Conservation (phyloP, 2,113 vertebrate species). For the Rissa tridactyla region DNA sequence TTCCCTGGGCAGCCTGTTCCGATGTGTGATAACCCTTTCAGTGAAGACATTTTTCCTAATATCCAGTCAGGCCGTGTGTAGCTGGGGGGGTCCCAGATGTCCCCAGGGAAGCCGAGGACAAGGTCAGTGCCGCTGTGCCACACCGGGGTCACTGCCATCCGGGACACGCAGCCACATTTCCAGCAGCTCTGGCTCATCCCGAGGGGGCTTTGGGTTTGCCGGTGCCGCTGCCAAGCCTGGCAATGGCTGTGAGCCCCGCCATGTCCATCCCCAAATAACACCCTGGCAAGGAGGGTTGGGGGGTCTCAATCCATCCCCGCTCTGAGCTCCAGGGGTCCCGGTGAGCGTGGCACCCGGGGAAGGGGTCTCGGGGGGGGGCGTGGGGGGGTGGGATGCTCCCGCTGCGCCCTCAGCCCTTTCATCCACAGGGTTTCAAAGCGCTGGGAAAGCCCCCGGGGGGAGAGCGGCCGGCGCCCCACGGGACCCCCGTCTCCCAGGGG, state of each 20-base stretch:
- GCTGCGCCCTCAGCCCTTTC: background rate
- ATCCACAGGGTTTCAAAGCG: background rate
- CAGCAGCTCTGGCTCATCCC: background rate
- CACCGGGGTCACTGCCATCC: fast-evolving
- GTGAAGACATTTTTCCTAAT: background rate
- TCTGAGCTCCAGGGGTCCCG: fast-evolving
- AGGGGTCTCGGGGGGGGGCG: background rate
- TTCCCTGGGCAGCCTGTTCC: background rate
- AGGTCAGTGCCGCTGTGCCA: fast-evolving
- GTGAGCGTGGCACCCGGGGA: background rate
- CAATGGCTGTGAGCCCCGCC: background rate
- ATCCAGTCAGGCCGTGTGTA: background rate
- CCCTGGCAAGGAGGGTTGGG: fast-evolving
- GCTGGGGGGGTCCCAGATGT: too few species aligned
- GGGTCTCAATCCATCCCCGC: background rate
- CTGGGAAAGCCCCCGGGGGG: fast-evolving
- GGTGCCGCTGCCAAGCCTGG: background rate
- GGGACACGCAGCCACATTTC: fast-evolving
- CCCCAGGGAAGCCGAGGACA: background rate
- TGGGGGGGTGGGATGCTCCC: background rate
- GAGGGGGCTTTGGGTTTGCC: background rate
- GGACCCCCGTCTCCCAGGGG: background rate
- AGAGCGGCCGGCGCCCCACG: fast-evolving
- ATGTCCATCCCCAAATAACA: background rate
- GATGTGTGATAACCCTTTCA: background rate